phyloP scores from a whole-genome alignment of 2,888 invertebrate genomes.

The Balanococcus diminutus region DNA sequence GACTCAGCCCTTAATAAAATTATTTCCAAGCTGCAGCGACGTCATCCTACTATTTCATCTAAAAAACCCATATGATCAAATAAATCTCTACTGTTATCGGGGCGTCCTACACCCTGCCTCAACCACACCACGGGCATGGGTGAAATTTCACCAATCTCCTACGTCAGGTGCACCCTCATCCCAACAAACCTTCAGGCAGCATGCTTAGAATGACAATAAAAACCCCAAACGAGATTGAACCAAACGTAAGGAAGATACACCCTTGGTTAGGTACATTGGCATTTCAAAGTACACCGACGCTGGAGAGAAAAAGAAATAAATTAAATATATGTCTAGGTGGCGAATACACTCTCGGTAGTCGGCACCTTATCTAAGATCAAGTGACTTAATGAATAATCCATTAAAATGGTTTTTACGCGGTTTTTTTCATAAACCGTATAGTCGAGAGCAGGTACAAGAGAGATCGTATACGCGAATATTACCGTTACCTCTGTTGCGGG shows the following conservation, averaged over 20 bases:
- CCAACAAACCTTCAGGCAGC: neutral
- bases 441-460: neutral
- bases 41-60: too few relatives aligned
- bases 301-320: neutral
- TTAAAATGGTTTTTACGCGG: constrained; percentile 34
- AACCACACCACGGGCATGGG: too few relatives aligned
- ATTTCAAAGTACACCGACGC: constrained; percentile 1
- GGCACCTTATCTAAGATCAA: constrained; percentile 32
- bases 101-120: neutral
- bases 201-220: neutral
- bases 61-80: too few relatives aligned
- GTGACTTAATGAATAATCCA: constrained; percentile 27
- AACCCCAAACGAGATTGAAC: neutral
- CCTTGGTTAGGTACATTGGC: neutral
- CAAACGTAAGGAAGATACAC: neutral
- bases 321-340: constrained; percentile 15
- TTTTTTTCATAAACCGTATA: neutral
- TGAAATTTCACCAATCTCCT: neutral
- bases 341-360: neutral
- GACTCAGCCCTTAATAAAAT: too few relatives aligned
- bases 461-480: neutral
- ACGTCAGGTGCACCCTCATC: neutral
- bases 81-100: too few relatives aligned
- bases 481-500: neutral
- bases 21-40: too few relatives aligned